Evolutionary conservation across 2,888 invertebrate genomes (phyloP).

Genomic region (Cybosia mesomella): DNA sequence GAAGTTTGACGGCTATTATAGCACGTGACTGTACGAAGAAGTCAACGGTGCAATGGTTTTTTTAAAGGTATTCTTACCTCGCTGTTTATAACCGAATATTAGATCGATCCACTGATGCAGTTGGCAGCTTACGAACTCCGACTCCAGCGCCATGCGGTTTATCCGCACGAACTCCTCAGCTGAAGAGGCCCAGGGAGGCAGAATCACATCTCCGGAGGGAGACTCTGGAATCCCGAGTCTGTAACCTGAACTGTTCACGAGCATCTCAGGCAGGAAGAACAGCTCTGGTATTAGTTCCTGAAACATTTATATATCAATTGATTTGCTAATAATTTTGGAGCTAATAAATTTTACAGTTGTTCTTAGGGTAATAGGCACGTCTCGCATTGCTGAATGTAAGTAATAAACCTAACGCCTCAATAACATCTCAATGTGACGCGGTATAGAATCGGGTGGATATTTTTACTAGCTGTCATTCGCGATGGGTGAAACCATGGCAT

Average conservation of each 20-base stretch:
- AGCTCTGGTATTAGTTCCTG: conserved; percentile 99
- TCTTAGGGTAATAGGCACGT: neutral
- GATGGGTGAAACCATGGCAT: neutral
- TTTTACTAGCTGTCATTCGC: neutral
- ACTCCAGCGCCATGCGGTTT: conserved; percentile 99
- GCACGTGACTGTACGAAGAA: no score
- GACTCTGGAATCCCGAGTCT: conserved; percentile 96
- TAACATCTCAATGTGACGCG: no score
- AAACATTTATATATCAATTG: neutral
- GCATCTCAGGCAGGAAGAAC: conserved; percentile 99
- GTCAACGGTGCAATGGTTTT: neutral
- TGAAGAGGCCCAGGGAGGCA: conserved; percentile 98
- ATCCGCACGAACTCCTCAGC: conserved; percentile 99
- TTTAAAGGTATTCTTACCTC: conserved; percentile 89
- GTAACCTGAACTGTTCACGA: conserved; percentile 94
- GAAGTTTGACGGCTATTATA: no score
- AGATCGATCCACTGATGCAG: conserved; percentile 99
- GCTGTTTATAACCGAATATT: conserved; percentile 99
- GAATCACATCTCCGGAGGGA: conserved; percentile 93
- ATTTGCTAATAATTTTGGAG: neutral
- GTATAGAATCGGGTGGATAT: no score
- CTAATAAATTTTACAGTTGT: neutral
- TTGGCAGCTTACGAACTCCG: conserved; percentile 99
- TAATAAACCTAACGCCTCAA: neutral
- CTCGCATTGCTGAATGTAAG: neutral